Evolutionary conservation across 30 jellyfish, hydroid and myxozoan species (phyloP).

Genomic region (Chironex yamaguchii): DNA sequence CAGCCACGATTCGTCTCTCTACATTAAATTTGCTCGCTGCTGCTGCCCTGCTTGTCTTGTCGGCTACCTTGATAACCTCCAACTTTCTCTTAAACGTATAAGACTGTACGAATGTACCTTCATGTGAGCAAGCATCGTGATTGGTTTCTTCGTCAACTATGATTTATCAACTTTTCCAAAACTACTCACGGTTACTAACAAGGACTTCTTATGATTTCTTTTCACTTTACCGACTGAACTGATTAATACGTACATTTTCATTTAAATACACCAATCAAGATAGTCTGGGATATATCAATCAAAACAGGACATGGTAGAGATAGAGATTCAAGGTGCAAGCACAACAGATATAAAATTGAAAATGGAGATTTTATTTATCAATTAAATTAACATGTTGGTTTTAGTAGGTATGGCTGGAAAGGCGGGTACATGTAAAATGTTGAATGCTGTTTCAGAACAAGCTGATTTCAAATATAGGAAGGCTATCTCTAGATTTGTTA

Average conservation of each 20-base stretch:
- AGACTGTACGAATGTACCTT: neutral
- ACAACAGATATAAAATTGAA: neutral
- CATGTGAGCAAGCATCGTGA: neutral
- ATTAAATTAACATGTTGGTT: neutral
- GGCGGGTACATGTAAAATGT: too few relatives aligned
- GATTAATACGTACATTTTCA: too few relatives aligned
- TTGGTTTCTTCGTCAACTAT: constrained; percentile 4
- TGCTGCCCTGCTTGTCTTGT: constrained; percentile 23
- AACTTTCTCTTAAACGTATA: constrained; percentile 30
- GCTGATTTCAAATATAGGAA: too few relatives aligned
- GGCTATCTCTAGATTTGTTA: too few relatives aligned
- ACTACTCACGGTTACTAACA: too few relatives aligned
- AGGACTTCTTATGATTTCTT: too few relatives aligned
- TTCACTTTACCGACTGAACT: too few relatives aligned
- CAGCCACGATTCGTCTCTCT: constrained; percentile 15
- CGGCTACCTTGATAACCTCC: constrained; percentile 23
- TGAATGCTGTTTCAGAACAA: too few relatives aligned
- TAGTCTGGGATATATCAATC: too few relatives aligned
- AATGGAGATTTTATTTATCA: constrained; percentile 3
- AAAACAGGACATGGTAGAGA: constrained; percentile 19
- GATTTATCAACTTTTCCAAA: too few relatives aligned
- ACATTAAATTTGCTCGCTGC: constrained; percentile 37
- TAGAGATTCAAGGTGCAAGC: neutral
- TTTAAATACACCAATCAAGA: too few relatives aligned
- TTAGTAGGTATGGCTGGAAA: neutral